Evolutionary conservation across 2,797 vertebrate genomes (phyloP).

Genomic region (Lerista edwardsae): DNA sequence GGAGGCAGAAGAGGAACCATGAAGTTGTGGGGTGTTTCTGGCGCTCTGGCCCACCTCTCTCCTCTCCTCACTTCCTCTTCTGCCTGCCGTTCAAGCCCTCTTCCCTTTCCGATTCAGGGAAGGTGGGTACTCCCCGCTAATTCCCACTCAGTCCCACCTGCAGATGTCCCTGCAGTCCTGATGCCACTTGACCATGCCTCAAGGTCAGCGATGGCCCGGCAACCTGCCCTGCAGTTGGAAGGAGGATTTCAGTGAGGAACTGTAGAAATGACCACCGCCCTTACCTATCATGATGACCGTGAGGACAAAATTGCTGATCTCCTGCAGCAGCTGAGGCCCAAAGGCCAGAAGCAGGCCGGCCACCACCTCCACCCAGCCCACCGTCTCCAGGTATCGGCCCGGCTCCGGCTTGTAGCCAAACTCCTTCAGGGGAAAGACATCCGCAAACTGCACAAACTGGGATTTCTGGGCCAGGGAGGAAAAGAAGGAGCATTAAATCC

Average conservation of each 20-base stretch:
- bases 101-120: too few species aligned
- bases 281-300: slow-evolving; percentile 81
- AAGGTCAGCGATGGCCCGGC: too few species aligned
- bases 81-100: too few species aligned
- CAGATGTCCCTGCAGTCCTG: background rate
- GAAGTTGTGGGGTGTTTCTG: too few species aligned
- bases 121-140: too few species aligned
- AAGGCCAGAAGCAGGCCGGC: slow-evolving; percentile 75
- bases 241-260: too few species aligned
- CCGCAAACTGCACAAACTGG: slow-evolving; percentile 75
- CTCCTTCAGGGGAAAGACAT: slow-evolving; percentile 78
- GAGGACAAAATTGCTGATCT: slow-evolving; percentile 80
- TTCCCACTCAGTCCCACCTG: too few species aligned
- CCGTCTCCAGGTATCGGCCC: slow-evolving; percentile 61
- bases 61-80: too few species aligned
- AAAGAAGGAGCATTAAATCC: background rate
- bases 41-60: too few species aligned
- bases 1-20: too few species aligned
- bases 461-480: slow-evolving; percentile 62
- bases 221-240: background rate
- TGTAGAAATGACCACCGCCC: slow-evolving; percentile 9
- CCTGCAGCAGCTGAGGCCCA: slow-evolving; percentile 76
- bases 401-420: slow-evolving; percentile 74
- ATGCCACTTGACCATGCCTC: background rate
- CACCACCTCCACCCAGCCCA: slow-evolving; percentile 78